Conservation (phyloP, 2,888 invertebrate species). For the Spodoptera littoralis region DNA sequence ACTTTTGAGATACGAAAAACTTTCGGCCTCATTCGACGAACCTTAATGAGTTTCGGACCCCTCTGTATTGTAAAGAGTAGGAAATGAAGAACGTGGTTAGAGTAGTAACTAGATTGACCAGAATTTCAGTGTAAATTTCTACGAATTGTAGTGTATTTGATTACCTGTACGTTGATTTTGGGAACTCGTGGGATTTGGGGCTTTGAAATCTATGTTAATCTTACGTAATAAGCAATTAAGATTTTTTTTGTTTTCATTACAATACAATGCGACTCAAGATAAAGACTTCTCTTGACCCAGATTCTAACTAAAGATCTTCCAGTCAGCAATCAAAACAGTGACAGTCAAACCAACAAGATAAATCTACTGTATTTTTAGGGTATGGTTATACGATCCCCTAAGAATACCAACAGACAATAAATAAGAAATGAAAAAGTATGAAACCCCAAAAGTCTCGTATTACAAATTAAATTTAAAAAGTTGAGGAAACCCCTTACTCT, state of each 20-base stretch:
- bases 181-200: background rate
- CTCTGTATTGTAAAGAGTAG: constrained; percentile 41
- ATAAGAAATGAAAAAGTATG: constrained; percentile 36
- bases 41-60: constrained; percentile 51
- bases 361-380: constrained; percentile 4
- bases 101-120: constrained; percentile 21
- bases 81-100: constrained; percentile 56
- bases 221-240: too few relatives aligned
- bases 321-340: too few relatives aligned
- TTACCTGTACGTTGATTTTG: background rate
- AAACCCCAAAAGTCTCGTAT: constrained; percentile 24
- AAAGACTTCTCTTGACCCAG: too few relatives aligned
- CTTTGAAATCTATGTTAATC: too few relatives aligned
- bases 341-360: too few relatives aligned
- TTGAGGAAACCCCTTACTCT: constrained; percentile 12
- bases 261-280: too few relatives aligned
- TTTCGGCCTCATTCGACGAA: constrained; percentile 32
- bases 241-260: too few relatives aligned
- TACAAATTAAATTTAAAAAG: constrained; percentile 45
- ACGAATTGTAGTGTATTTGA: constrained; percentile 22
- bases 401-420: constrained; percentile 28
- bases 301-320: too few relatives aligned
- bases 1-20: constrained; percentile 42
- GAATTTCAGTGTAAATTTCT: constrained; percentile 18
- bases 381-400: constrained; percentile 22